Evolutionary conservation across 2,113 vertebrate genomes (phyloP).

Genomic region (Limanda limanda): DNA sequence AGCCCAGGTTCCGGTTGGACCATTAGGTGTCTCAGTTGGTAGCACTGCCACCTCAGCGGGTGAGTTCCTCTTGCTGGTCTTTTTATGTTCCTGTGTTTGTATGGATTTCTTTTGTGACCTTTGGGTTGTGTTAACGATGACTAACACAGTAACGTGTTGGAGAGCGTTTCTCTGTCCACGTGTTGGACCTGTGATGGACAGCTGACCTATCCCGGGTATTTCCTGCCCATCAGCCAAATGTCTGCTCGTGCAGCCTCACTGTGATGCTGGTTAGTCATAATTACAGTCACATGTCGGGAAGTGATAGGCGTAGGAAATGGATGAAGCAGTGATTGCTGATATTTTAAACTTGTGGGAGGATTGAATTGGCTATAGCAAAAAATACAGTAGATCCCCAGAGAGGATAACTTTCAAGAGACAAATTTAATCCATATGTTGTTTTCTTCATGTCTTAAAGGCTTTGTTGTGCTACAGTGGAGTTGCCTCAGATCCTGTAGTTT

Average conservation of each 20-base stretch:
- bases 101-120: not conserved
- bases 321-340: not conserved
- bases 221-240: constrained; percentile 14
- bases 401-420: not conserved
- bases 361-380: not conserved
- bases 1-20: not conserved
- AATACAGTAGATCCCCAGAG: not conserved
- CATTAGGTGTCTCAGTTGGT: not conserved
- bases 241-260: not conserved
- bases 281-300: constrained; percentile 23
- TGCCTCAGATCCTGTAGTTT: constrained; percentile 1
- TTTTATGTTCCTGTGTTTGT: not conserved
- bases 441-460: not conserved
- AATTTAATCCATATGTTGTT: not conserved
- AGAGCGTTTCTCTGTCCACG: not conserved
- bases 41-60: constrained; percentile 3
- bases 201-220: constrained; percentile 22
- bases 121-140: not conserved
- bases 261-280: constrained; percentile 18
- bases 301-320: not conserved
- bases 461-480: not conserved
- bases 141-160: not conserved
- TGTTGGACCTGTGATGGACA: constrained; percentile 22
- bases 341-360: not conserved
- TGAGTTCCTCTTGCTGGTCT: constrained; percentile 2